Evolutionary conservation across 1,140 invertebrate genomes (phyloP), one percentile per base, ranked within the genome.

Genomic region (Zophobas atratus): DNA sequence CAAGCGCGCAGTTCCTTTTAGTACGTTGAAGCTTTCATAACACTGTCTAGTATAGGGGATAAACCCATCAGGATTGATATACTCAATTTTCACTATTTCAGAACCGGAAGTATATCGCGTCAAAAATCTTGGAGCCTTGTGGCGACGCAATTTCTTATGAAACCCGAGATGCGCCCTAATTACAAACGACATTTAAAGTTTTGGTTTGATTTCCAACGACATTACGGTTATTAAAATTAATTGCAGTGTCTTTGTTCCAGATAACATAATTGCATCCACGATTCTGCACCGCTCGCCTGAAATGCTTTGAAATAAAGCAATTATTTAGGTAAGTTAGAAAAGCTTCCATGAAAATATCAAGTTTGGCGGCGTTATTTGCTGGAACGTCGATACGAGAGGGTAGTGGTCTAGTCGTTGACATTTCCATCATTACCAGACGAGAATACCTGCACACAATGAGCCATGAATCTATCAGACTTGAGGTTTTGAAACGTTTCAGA

Each of bases 391-490:
- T 38, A 39, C 35, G 6, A 35, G 36, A 60, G 56, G 38, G 35
- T 60, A 6, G 6, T 60, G 38, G 60, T 67, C 60, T 67, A 43
- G 60, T 39, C 39, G 60, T 39, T 67, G 60, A 67, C 60, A 67
- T 67, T 67, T 67, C 60, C 38, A 67, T 67, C 60, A 43, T 67
- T 67, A 43, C 39, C 60, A 67, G 60, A 67, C 33, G 56, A 55
- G 20, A 20, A 43, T 56, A 56, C 55, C 39, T 73, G 71, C 38
- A 56, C 34, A 56, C 55, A 73, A 73, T 56, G 71, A 73, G 51
- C 71, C 71, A 73, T 73, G 71, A 73, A 73, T 73, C 71, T 39
- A 56, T 73, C 71, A 73, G 41, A 67, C 38, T 6, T 35, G 38
- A 33, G 38, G 39, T 67, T 67, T 41, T 67, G 60, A 67, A 67